Evolutionary conservation across 2,888 invertebrate species (phyloP), one percentile per base, ranked within the genome.

Genomic region (Ormia ochracea): DNA sequence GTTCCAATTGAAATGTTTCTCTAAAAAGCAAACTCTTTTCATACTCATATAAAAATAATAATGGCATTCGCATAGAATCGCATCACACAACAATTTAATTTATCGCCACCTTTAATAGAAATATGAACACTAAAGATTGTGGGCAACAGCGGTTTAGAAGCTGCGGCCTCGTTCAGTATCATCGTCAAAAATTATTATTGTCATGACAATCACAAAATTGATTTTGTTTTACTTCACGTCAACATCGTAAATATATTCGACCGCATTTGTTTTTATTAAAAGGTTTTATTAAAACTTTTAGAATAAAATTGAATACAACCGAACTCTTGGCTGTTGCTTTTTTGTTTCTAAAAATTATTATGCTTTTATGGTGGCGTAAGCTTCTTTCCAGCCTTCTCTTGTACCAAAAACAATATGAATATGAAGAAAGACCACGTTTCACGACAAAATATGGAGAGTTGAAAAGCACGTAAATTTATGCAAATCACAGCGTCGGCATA

Each of bases 401-500:
- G 50, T 4, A 63, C 41, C 12, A 23, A 63, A 38, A 56, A 63
- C n/a, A 76, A 69, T 45, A 4, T 43, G 9, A 3, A 54, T 7
- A 6, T 50, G 59, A 61, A 26, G 28, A 66, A 19, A 56, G 14
- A 14, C 17, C 66, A 68, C 7, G n/a, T 69, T 68, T 63, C n/a
- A 36, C 54, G 54, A 33, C 33, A 58, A 33, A 48, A 50, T 19
- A 21, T 10, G 3, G 1, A 23, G 21, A 9, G 3, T 14, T 7
- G 14, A 52, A 78, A 78, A 56, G 70, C 70, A 70, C 31, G 63
- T 68, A 73, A 81, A 82, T 78, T 83, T 83, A 83, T 83, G 83
- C 83, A 83, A 83, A 83, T 83, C 82, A 82, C 78, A 82, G 68
- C 69, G 28, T 75, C 56, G 79, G 76, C 69, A 68, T 76, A 77